Conservation (phyloP, 2,888 invertebrate species). For the Tetramorium bicarinatum region DNA sequence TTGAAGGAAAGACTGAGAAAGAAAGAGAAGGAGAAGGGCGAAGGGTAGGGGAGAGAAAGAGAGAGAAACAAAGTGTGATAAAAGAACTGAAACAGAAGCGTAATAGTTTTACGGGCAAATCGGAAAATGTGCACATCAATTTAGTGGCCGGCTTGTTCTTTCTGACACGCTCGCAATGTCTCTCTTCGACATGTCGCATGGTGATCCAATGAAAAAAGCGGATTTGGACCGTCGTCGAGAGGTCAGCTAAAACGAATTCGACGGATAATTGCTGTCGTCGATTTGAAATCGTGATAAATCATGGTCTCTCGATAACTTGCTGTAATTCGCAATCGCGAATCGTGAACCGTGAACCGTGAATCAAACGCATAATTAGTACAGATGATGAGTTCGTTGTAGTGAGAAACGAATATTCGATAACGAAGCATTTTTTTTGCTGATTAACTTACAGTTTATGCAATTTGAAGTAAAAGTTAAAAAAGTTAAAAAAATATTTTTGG, state of each 20-base stretch:
- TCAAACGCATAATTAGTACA: slow-evolving; percentile 18
- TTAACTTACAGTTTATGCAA: neutral
- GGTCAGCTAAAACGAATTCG: slow-evolving; percentile 27
- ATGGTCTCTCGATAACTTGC: slow-evolving; percentile 15
- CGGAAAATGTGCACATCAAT: slow-evolving; percentile 32
- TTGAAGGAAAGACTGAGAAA: slow-evolving; percentile 17
- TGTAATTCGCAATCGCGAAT: slow-evolving; percentile 1
- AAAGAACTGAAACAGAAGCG: neutral
- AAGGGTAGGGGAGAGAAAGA: neutral
- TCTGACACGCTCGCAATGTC: neutral
- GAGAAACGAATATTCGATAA: slow-evolving; percentile 18
- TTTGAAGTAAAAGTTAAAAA: slow-evolving; percentile 9
- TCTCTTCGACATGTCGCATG: slow-evolving; percentile 4
- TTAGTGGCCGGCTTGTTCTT: neutral
- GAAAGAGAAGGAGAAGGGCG: neutral
- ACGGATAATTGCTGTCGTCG: slow-evolving; percentile 37
- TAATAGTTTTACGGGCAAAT: slow-evolving; percentile 34
- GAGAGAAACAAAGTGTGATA: neutral
- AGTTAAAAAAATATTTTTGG: neutral
- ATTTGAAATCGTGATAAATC: slow-evolving; percentile 34
- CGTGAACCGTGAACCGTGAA: neutral
- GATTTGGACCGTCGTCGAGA: neutral
- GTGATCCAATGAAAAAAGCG: slow-evolving; percentile 4
- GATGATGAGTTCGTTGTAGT: neutral
- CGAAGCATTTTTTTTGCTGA: slow-evolving; percentile 24